These are phyloP conservation scores for Noctilio leporinus DNA, from an alignment of 2,113 vertebrate species.

Conservation along the genomic window DNA sequence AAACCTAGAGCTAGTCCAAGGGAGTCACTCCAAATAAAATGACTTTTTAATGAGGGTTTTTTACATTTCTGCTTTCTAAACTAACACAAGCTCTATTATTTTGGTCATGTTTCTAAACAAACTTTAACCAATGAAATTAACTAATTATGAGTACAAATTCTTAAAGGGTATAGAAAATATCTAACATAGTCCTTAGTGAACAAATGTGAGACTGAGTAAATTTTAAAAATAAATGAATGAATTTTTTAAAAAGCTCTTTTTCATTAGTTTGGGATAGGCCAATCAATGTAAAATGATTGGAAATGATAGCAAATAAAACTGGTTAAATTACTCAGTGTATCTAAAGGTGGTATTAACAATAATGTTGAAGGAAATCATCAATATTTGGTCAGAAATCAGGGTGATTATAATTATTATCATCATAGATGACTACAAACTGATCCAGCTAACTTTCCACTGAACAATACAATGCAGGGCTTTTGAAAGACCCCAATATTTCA, in stretches of 20 bases:
- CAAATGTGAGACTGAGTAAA: neutral
- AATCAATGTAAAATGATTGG: neutral
- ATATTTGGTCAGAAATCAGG: constrained; percentile 3
- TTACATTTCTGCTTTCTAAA: neutral
- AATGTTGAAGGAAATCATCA: neutral
- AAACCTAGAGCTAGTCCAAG: neutral
- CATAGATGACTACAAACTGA: neutral
- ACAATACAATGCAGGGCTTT: neutral
- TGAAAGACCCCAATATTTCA: neutral
- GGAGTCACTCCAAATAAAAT: neutral
- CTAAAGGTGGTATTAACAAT: neutral
- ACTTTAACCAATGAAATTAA: constrained; percentile 21
- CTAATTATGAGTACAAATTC: neutral
- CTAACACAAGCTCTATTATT: neutral
- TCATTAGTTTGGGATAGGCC: neutral
- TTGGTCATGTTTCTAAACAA: neutral
- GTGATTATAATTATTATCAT: neutral
- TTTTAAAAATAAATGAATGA: neutral
- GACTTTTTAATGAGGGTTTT: neutral
- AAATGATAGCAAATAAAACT: neutral
- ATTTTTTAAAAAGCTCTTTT: constrained; percentile 5
- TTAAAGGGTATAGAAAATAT: neutral
- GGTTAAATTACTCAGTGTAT: neutral
- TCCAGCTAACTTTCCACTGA: constrained; percentile 10
- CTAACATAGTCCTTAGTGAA: neutral